Evolutionary conservation across 1,140 invertebrate species (phyloP), one percentile per base, ranked within the genome.

Genomic region (Drosophila biarmipes): DNA sequence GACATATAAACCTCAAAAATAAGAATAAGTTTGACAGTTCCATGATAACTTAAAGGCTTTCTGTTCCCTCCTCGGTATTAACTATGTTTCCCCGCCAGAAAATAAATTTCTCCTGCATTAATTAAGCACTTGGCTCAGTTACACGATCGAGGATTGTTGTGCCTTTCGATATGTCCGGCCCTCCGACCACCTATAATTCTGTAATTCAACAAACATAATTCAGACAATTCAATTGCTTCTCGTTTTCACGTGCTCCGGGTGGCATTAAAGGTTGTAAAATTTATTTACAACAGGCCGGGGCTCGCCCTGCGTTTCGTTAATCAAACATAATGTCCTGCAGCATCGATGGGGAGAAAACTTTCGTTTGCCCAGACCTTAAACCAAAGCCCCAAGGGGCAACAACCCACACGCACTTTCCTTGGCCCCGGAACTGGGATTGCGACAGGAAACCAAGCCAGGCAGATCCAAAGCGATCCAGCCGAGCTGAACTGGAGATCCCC

Each of bases 361-460:
- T 84, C 80, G 54, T 78, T 81, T 62, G 73, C 53, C 5, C 24
- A 35, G 61, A 67, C 43, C 54, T 40, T 37, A 67, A 59, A 56
- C 53, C 40, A 64, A 43, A 80, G 42, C 62, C 77, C 80, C 80
- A 73, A 57, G 80, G 80, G 80, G 67, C 69, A 64, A 76, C 85
- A 87, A 78, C 48, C 54, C 71, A 72, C 84, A 87, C 84, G 84
- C 82, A 87, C 82, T 87, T 87, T 87, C 78, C 61, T 77, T 67
- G 75, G 45, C 38, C 21, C 19, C 15, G 49, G 34, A 40, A 64
- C 51, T 64, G 46, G 53, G 64, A 53, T 37, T 66, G 45, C 35
- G 56, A 58, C 57, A 19, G 35, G 40, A 68, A 21, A 49, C 34
- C 6, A n/a, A 49, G 15, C 24, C 24, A 10, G 29, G 12, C 38